Evolutionary conservation across 2,888 invertebrate species (phyloP), one percentile per base, ranked within the genome.

Genomic region (Platycnemis pennipes): DNA sequence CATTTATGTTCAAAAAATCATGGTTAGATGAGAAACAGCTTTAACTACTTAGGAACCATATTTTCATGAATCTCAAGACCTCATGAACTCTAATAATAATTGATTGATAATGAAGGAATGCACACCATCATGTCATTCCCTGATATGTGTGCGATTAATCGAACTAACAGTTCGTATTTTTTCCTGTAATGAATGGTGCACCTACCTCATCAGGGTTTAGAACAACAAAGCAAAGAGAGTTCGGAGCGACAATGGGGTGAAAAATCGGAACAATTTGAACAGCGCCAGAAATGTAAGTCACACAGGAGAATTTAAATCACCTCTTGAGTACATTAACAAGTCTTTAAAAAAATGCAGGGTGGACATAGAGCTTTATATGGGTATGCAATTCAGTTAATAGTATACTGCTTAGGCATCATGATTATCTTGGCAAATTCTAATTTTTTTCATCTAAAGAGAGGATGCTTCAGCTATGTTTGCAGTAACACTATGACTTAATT

Each of bases 241-340:
- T 97, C 97, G 96, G 99, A 99, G 97, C 99, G 98, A 97, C 97
- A 97, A 96, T 99, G 99, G 99, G 97, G 98, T 96, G 98, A 99
- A 97, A 98, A 98, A 97, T 97, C 98, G 97, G 98, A 98, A 96
- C 98, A 98, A 97, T 99, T 98, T 97, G 98, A 98, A 96, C 98
- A 98, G 97, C 98, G 99, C 96, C 98, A 98, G 97, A 98, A 98
- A 98, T 97, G 99, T 99, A 98, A 98, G 98, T 97, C 96, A 94
- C 94, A 95, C 94, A 94, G 31, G 37, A 94, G 53, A 53, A 86
- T 42, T 94, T 94, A 26, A 87, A 37, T 56, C 87, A 45, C 56
- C 56, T 88, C 46, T 94, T 91, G 85, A 26, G 22, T 88, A 37
- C 31, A 77, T 91, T 91, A 56, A 69, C 63, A 42, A 44, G 63